Evolutionary conservation across 2,113 vertebrate species (phyloP).

Genomic region (Actenoides lindsayi): DNA sequence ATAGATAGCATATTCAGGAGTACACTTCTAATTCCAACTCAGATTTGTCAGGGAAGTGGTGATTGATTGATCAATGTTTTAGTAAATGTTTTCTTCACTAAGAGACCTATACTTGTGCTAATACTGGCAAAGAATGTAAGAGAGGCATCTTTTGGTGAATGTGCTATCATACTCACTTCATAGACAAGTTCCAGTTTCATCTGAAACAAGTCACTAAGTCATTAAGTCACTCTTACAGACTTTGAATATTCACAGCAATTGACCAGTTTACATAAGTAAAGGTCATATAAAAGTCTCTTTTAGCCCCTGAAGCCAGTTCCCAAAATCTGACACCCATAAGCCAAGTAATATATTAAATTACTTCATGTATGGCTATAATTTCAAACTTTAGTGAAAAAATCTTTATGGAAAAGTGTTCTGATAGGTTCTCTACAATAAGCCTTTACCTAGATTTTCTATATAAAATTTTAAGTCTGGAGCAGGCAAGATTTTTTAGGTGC

Average conservation of each 20-base stretch:
- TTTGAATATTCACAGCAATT: background rate
- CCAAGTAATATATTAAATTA: background rate
- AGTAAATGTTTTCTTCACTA: background rate
- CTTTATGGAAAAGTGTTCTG: background rate
- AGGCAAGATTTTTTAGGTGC: fast-evolving
- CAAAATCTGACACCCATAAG: background rate
- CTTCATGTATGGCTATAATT: background rate
- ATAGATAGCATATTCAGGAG: background rate
- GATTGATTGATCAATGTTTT: background rate
- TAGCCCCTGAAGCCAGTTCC: fast-evolving
- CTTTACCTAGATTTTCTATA: background rate
- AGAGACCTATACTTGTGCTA: background rate
- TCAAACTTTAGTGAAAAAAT: background rate
- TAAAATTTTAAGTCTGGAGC: background rate
- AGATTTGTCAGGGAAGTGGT: background rate
- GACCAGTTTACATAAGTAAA: background rate
- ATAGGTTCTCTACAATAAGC: background rate
- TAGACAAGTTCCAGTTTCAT: background rate
- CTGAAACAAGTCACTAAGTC: background rate
- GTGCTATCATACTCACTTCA: background rate
- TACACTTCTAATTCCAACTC: background rate
- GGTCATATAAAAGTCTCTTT: background rate
- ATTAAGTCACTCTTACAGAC: background rate
- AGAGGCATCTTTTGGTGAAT: background rate
- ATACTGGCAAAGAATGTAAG: background rate